Base-by-base conservation (phyloP, 1,140 invertebrate genomes). In the Hypothenemus hampei region DNA sequence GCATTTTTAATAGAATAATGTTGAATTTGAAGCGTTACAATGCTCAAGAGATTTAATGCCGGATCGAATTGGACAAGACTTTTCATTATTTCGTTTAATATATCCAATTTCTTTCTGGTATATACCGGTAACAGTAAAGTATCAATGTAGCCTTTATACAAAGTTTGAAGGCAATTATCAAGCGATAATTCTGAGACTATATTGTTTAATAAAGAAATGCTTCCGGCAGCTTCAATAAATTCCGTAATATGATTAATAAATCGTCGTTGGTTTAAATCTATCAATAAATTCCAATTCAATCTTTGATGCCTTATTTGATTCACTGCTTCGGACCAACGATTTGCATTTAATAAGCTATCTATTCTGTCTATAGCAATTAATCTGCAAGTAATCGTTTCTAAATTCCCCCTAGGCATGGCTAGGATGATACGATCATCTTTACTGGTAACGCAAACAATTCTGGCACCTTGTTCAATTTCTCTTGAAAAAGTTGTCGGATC, bases 251-350 rank as follows among this genome's bases (percentile, higher is more conserved):
- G 54, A 0, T 41, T 37, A 26, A 23, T 21, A 46, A 65, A 65
- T 26, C 63, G 21, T 4, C 41, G 36, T 1, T 50, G 35, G 39
- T 61, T 58, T 24, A 63, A 51, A 57, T 65, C 63, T 40, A 63
- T 62, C 5, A 65, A 44, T 11, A 65, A 45, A 43, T 65, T 65
- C 41, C 47, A 51, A 21, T 63, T 63, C 5, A 65, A 21, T 49
- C 48, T 65, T 40, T 62, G 54, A 6, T 29, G 29, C 39, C 55
- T 50, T 7, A 63, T 54, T 26, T 57, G 47, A 20, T 59, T 23
- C 13, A 65, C 15, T n/a, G 59, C 61, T 37, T 53, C 37, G 11
- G 41, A 15, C 61, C 61, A 65, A 8, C 53, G 26, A 15, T 56
- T 43, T 19, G 52, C 15, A 11, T 22, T n/a, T 15, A 65, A 23